Base-by-base conservation (phyloP, 2,888 invertebrate species). In the Drosophila neonasuta region DNA sequence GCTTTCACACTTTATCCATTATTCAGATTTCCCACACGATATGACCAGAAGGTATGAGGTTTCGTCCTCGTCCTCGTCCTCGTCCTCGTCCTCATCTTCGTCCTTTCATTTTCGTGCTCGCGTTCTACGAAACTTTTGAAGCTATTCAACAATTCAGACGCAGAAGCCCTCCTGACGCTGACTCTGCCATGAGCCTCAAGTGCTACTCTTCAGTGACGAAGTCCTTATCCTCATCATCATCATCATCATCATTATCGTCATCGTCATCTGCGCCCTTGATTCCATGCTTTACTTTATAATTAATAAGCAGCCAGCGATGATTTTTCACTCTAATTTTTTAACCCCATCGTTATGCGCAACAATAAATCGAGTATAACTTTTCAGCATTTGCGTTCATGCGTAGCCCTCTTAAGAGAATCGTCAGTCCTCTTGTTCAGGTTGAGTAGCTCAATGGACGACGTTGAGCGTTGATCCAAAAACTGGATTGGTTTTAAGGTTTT, bases 1-100 rank as follows among this genome's bases (percentile, higher is more conserved):
- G 84, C 85, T 84, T 86, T 86, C 82, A 85, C 82, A 82, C 82
- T 86, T 77, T 68, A 85, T 86, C 82, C 85, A 86, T 82, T 86
- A 86, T 82, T 82, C 82, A 82, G 79, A 79, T 86, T 79, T 82
- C 82, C 71, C 87, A 81, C 84, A 81, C 79, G 81, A 68, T 42
- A 51, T 46, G 57, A 56, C 42, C 60, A 45, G 50, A 29, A 39
- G 29, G 64, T 50, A 24, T 62, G 10, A 36, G 51, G 32, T 32
- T 17, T n/a, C 24, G 4, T 6, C 24, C 24, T 24, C 20, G 17
- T 20, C 10, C 20, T n/a, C 24, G 4, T 6, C 24, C 24, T 24
- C 20, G 17, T 20, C 10, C 20, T 15, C 44, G 10, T 41, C n/a
- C 24, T 49, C 20, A 6, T 20, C 20, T 20, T 20, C 20, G 30